phyloP scores from a whole-genome alignment of 2,888 invertebrate species.

The Odontocerum albicorne region DNA sequence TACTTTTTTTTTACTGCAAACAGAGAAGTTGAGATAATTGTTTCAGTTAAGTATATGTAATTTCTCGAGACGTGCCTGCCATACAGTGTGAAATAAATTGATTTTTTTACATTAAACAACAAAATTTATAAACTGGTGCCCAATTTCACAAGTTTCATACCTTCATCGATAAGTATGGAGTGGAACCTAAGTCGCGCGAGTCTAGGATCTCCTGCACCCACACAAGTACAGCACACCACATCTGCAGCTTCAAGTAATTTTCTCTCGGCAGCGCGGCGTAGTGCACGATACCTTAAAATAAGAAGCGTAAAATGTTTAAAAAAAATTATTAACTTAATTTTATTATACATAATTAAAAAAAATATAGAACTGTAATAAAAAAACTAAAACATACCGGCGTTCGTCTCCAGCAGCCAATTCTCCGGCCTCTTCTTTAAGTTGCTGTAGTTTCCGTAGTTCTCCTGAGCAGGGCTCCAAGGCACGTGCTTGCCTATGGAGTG shows the following conservation, averaged over 20 bases:
- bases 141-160: conserved; percentile 42
- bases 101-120: no score
- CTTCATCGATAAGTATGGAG: conserved; percentile 95
- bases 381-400: conserved; percentile 49
- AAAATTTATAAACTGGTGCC: not conserved
- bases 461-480: conserved; percentile 87
- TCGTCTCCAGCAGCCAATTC: conserved; percentile 96
- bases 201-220: conserved; percentile 96
- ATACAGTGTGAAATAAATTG: no score
- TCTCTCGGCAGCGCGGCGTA: conserved; percentile 90
- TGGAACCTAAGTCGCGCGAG: conserved; percentile 92
- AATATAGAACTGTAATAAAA: not conserved
- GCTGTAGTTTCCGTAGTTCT: conserved; percentile 92
- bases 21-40: no score
- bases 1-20: no score
- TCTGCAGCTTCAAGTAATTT: conserved; percentile 94
- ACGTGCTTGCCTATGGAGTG: conserved; percentile 95
- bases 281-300: conserved; percentile 65
- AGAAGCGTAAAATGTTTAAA: no score
- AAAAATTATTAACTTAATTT: no score
- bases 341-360: not conserved
- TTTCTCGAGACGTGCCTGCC: no score
- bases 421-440: conserved; percentile 97
- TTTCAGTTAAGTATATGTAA: no score
- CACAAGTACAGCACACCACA: conserved; percentile 98